Conservation (phyloP, 2,113 vertebrate genomes). For the Scortum barcoo region DNA sequence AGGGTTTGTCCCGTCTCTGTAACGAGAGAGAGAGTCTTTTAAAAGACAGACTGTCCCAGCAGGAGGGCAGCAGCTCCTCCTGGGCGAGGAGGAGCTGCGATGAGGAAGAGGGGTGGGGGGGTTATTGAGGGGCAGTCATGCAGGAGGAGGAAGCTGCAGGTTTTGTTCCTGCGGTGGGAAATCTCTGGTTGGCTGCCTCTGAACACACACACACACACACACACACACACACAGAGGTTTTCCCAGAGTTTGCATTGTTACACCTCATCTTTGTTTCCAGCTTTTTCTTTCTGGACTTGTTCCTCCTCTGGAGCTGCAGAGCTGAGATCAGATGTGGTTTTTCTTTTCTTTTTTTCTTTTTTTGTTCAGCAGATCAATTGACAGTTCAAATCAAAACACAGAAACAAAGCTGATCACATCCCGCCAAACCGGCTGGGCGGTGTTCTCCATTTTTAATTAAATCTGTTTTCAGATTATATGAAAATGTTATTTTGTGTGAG, state of each 20-base stretch:
- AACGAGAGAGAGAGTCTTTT: constrained; percentile 27
- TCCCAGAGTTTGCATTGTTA: constrained; percentile 55
- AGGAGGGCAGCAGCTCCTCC: constrained; percentile 62
- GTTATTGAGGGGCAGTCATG: constrained; percentile 79
- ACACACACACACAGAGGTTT: constrained; percentile 20
- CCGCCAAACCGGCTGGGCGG: not conserved
- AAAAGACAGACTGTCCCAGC: constrained; percentile 63
- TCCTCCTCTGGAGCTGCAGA: constrained; percentile 3
- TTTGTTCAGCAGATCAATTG: constrained; percentile 16
- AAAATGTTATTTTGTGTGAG: not conserved
- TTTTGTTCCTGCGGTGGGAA: constrained; percentile 81
- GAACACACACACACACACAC: constrained; percentile 47
- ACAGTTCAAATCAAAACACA: not conserved
- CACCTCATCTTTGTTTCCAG: constrained; percentile 59
- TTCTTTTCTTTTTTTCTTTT: constrained; percentile 1
- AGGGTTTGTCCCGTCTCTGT: constrained; percentile 22
- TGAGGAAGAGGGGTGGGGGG: constrained; percentile 41
- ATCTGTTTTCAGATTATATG: no score
- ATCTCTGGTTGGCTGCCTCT: constrained; percentile 78
- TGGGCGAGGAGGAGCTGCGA: constrained; percentile 37
- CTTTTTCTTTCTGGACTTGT: constrained; percentile 7
- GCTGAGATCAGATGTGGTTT: constrained; percentile 20
- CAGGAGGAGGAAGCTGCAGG: constrained; percentile 77
- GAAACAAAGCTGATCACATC: not conserved
- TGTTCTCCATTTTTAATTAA: no score